Percentiles rank a stretch among this genome's conserved stretches.
These are phyloP conservation scores for Smutsia gigantea DNA, from an alignment of 2,797 vertebrate genomes.

Conservation along the genomic window DNA sequence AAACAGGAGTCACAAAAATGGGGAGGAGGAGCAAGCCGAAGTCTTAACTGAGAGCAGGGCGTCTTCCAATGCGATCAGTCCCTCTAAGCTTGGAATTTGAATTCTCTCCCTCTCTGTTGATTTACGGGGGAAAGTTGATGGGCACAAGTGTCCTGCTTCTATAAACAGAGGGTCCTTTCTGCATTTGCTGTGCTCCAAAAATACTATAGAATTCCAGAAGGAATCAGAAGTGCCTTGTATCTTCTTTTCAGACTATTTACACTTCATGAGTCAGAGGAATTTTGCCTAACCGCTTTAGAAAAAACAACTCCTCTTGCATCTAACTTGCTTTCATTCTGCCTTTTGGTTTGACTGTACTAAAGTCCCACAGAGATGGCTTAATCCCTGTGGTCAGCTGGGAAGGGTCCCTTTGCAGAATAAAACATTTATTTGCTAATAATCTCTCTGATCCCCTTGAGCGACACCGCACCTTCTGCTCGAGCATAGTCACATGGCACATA, in stretches of 20 bases:
- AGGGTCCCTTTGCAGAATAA: slow-evolving; percentile 52
- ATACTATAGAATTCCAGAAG: slow-evolving; percentile 4
- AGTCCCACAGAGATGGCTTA: not conserved
- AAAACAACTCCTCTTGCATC: slow-evolving; percentile 52
- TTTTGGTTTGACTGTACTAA: not conserved
- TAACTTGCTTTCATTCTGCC: slow-evolving; percentile 48
- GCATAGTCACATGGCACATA: not conserved
- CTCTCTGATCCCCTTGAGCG: not conserved
- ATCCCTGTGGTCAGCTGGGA: slow-evolving; percentile 57
- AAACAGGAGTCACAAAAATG: not conserved
- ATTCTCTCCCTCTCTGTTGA: not conserved
- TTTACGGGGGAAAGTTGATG: not conserved
- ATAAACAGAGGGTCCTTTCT: not conserved
- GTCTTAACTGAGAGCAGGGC: not conserved
- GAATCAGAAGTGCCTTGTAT: not conserved
- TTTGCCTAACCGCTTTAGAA: slow-evolving; percentile 19
- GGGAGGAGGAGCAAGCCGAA: not conserved
- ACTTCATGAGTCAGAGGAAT: slow-evolving; percentile 45
- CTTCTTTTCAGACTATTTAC: slow-evolving; percentile 56
- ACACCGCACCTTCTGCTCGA: not conserved
- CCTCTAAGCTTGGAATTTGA: not conserved
- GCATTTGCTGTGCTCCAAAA: not conserved
- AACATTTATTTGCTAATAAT: slow-evolving; percentile 42
- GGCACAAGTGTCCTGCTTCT: not conserved
- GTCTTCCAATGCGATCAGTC: not conserved